Base-by-base conservation (phyloP, 1,140 invertebrate genomes). In the Drosophila gunungcola region DNA sequence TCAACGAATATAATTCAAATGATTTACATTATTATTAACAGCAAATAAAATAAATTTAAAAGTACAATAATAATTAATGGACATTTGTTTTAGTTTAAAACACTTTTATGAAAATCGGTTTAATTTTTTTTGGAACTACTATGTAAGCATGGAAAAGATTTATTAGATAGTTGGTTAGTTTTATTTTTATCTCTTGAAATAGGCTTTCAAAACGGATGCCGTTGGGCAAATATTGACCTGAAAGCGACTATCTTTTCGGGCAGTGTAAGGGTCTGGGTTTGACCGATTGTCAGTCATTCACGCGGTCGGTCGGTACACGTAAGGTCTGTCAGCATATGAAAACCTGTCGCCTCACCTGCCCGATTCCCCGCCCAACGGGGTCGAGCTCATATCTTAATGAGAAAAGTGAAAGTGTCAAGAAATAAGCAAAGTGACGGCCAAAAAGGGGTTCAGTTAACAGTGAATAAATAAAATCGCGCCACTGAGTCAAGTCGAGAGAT, bases 361-460 rank as follows among this genome's bases (percentile, higher is more conserved):
- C 48, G 48, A 51, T 58, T 32, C 58, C 45, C 45, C 39, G 34
- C 34, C 21, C 36, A 51, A 34, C n/a, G 16, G 64, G 60, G 60
- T 61, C 52, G 69, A 62, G 69, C 78, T 63, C 78, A 76, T 73
- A 86, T 83, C 86, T 88, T 83, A 88, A 88, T 88, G 83, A 88
- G 84, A 88, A 88, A 88, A 88, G 83, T 76, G 73, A 76, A 76
- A 88, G 83, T 88, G 83, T 88, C 83, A 88, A 88, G 76, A 88
- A 88, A 88, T 56, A 62, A 73, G 65, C 56, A 57, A 56, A 80
- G 41, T 48, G 52, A 38, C 41, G 53, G 58, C 67, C 75, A 62
- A 58, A 51, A 52, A 55, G 45, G 63, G 62, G 49, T 36, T 49
- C 43, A 52, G 75, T 86, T 77, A 76, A 80, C 83, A 76, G 79